A percentile compares a stretch with the other conserved stretches of the same genome.
phyloP scores from a whole-genome alignment of 2,888 invertebrate genomes.

The Aquatica leii region DNA sequence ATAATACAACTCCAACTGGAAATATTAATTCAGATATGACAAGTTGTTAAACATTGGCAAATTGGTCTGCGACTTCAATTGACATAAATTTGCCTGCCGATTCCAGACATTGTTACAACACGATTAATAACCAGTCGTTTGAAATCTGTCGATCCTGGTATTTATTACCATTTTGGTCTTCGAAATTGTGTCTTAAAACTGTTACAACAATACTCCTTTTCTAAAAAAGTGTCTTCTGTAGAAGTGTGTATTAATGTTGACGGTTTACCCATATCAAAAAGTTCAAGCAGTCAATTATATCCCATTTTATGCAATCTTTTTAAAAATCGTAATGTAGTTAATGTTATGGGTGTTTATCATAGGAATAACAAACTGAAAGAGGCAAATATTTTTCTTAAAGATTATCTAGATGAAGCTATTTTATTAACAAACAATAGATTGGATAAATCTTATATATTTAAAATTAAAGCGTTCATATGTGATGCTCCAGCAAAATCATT shows the following conservation, averaged over 20 bases:
- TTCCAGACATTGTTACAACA: neutral
- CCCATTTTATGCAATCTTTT: constrained; percentile 22
- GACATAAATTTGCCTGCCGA: neutral
- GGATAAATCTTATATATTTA: neutral
- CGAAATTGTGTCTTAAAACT: neutral
- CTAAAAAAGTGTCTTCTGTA: neutral
- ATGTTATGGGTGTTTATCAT: constrained; percentile 19
- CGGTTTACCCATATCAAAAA: constrained; percentile 4
- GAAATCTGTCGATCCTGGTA: neutral
- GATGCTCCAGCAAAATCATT: constrained; percentile 43
- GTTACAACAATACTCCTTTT: neutral
- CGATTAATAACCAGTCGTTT: neutral
- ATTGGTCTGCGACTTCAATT: neutral
- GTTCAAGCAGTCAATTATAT: neutral
- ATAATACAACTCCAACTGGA: too few species aligned
- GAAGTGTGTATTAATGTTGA: constrained; percentile 2
- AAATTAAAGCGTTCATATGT: constrained; percentile 25
- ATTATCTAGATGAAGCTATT: constrained; percentile 11
- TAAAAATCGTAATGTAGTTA: constrained; percentile 9
- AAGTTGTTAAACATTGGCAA: neutral
- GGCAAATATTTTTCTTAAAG: neutral
- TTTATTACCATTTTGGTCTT: constrained; percentile 4
- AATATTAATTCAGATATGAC: too few species aligned
- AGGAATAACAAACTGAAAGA: neutral
- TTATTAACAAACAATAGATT: neutral